Percentiles rank a stretch among this genome's conserved stretches.
phyloP scores from a whole-genome alignment of 2,113 vertebrate genomes.

The Puntigrus tetrazona region DNA sequence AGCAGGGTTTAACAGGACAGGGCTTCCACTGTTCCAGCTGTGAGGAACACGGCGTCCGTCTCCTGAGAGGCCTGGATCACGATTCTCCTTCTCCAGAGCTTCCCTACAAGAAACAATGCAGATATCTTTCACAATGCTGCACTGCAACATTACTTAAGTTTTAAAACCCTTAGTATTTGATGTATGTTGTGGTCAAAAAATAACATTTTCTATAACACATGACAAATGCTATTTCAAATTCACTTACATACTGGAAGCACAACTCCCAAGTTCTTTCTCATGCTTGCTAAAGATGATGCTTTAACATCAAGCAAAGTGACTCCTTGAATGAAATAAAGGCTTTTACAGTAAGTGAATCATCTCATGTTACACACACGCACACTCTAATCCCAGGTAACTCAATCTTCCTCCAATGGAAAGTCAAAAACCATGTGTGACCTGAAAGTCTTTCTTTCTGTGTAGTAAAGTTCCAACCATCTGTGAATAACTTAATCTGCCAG shows the following conservation, averaged over 20 bases:
- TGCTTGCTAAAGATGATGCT: background rate
- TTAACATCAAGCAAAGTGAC: constrained; percentile 19
- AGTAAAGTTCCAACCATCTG: constrained; percentile 27
- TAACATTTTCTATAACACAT: background rate
- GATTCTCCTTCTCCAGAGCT: constrained; percentile 84
- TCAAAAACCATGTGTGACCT: constrained; percentile 20
- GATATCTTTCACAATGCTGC: background rate
- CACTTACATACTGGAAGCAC: background rate
- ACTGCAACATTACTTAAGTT: background rate
- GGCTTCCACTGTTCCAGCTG: constrained; percentile 95
- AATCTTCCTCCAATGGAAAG: constrained; percentile 21
- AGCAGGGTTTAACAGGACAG: constrained; percentile 93
- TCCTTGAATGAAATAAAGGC: background rate
- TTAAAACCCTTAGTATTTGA: background rate
- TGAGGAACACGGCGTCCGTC: constrained; percentile 90
- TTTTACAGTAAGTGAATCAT: constrained; percentile 43
- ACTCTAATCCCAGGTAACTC: constrained; percentile 28
- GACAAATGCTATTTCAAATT: background rate
- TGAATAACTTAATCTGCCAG: constrained; percentile 47
- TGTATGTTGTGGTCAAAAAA: background rate
- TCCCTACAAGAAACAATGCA: constrained; percentile 74
- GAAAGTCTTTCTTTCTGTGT: constrained; percentile 15
- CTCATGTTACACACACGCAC: constrained; percentile 43
- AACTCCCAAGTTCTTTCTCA: background rate
- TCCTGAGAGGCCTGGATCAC: constrained; percentile 89